Evolutionary conservation across 92 coral and sea anemone species (phyloP), one percentile per base, ranked within the genome.

Genomic region (Pocillopora grandis): DNA sequence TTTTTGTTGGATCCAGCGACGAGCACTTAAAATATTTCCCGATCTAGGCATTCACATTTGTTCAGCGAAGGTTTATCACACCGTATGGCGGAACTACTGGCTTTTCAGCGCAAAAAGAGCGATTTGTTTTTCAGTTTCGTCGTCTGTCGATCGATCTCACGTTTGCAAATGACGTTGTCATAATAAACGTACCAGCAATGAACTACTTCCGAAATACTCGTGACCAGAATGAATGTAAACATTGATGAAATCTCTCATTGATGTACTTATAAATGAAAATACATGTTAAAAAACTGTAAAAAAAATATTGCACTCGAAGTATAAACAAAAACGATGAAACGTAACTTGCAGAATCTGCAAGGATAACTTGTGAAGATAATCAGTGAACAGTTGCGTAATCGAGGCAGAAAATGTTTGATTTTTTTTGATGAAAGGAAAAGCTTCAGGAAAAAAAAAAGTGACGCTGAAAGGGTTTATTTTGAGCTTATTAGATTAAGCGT

Each of bases 91-190:
- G 57, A n/a, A 35, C 27, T n/a, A 27, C 35, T 69, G 73, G 55
- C n/a, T 17, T 7, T 33, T 20, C 77, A 20, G 85, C 85, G 74
- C 58, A 36, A 58, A 81, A 37, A 57, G 60, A 36, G 55, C 20
- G 21, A n/a, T 71, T 71, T 71, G 37, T 58, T 0, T 35, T 80
- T 59, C 21, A 55, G 35, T 58, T 52, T 9, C 14, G 72, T 69
- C 63, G 66, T 56, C 33, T 67, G 52, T 27, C 71, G 81, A 81
- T 36, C 35, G 81, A 81, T 36, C 35, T 8, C 69, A 23, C 77
- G 85, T 70, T 71, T 71, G 70, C 85, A 71, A 81, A 81, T 69
- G 59, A 81, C 37, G 85, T 59, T 71, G 76, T 70, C 85, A 81
- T 8, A 35, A 71, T 58, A 37, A 71, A 59, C 20, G 58, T 12